Conservation (phyloP, 2,888 invertebrate genomes). For the Drosophila engyochracea region DNA sequence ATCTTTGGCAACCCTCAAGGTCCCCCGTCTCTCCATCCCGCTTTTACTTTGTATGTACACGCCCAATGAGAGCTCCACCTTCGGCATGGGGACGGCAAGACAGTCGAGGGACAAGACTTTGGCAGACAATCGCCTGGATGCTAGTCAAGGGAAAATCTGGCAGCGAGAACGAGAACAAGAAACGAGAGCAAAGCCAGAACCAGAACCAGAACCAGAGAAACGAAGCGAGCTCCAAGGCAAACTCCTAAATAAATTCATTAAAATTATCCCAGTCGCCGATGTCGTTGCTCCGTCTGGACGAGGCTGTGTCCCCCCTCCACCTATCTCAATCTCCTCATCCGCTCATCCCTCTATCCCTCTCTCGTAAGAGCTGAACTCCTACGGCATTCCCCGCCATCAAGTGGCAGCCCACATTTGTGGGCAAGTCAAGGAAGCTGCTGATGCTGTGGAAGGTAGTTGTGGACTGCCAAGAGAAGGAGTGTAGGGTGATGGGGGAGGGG, state of each 20-base stretch:
- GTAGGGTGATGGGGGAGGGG: neutral
- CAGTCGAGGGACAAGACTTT: constrained; percentile 5
- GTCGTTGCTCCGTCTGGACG: constrained; percentile 62
- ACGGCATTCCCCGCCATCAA: constrained; percentile 73
- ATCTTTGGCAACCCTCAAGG: constrained; percentile 27
- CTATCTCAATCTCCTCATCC: neutral
- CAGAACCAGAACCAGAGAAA: neutral
- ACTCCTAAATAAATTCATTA: constrained; percentile 82
- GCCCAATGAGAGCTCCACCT: constrained; percentile 53
- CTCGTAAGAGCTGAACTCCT: constrained; percentile 22
- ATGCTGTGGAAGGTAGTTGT: neutral
- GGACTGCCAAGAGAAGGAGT: neutral
- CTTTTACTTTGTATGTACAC: constrained; percentile 27
- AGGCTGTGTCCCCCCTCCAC: neutral
- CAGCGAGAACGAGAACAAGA: constrained; percentile 24
- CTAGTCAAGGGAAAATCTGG: constrained; percentile 42
- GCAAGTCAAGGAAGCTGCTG: constrained; percentile 39
- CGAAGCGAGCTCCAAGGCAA: constrained; percentile 43
- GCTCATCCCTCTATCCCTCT: neutral
- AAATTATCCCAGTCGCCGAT: constrained; percentile 73
- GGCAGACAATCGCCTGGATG: constrained; percentile 20
- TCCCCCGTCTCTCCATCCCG: neutral
- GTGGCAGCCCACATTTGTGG: constrained; percentile 80
- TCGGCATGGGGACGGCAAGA: constrained; percentile 7
- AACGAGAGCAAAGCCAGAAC: neutral